Base-by-base conservation (phyloP, 2,888 invertebrate species). In the Ceratothoa steindachneri region DNA sequence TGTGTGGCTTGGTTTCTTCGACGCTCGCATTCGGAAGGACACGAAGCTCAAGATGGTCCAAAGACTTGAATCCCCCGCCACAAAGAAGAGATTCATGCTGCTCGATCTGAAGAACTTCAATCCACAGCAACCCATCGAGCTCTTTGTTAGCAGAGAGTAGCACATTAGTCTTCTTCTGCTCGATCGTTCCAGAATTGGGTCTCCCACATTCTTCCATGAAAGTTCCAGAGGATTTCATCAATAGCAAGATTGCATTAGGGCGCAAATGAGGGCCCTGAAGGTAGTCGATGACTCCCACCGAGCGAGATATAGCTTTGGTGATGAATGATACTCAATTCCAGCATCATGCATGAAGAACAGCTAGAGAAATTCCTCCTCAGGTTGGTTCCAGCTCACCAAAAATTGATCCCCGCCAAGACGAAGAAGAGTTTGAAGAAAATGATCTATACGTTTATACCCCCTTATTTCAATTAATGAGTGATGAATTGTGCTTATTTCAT, bases 1-100 rank as follows among this genome's bases (percentile, higher is more conserved):
- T 27, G 65, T 65, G 24, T 19, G 65, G 24, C 65, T 65, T 65
- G 65, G 24, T 65, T 65, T 65, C 24, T 65, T 67, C n/a, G 67
- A 67, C 30, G 67, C 28, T 30, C 67, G 30, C 67, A 67, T 67
- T 67, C 67, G 30, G 15, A 67, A 67, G 30, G 67, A 30, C 67
- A 67, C 67, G 30, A 67, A 67, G 67, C 67, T 67, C 28, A 67
- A 67, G 67, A 67, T 67, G 30, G 30, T 67, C 67, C 66, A 66
- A 66, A 22, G 66, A 66, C 28, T 66, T 66, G 24, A 67, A 31
- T 31, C 67, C 67, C 41, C 67, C 67, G 24, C 66, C 66, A 66
- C 28, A 22, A 67, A 30, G 41, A 67, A 67, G 19, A 19, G 41
- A 67, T 31, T 31, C 30, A 67, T 30, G 30, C 12, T 9, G 30